phyloP scores from a whole-genome alignment of 1,140 invertebrate species.

The Sycobia sp. region DNA sequence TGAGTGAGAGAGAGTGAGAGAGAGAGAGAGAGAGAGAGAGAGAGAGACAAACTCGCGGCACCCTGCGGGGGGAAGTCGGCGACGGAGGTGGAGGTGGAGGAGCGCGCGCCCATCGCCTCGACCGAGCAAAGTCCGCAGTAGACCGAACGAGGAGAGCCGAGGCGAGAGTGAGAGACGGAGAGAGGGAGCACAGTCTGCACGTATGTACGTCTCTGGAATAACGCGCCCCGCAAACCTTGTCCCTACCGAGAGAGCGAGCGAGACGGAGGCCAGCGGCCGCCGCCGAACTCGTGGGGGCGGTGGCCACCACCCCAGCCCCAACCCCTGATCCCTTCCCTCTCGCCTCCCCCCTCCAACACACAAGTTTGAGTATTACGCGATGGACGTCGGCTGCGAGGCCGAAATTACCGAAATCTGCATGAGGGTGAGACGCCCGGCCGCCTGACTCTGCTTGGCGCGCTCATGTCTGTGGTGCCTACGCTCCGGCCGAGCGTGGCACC shows the following conservation, averaged over 20 bases:
- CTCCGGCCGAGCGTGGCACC: conserved; percentile 15
- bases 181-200: no score
- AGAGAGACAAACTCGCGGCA: neutral
- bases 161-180: neutral
- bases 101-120: conserved; percentile 48
- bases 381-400: conserved; percentile 48
- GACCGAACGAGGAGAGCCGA: conserved; percentile 32
- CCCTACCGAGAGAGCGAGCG: conserved; percentile 11
- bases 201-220: no score
- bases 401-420: conserved; percentile 57
- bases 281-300: no score
- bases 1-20: neutral
- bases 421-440: conserved; percentile 13
- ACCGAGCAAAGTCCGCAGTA: conserved; percentile 54
- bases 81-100: conserved; percentile 31
- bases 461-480: conserved; percentile 35
- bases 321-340: no score
- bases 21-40: no score
- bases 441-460: neutral
- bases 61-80: conserved; percentile 8
- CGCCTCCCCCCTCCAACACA: no score
- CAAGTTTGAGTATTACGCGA: conserved; percentile 52
- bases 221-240: no score
- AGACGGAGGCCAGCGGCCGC: conserved; percentile 12
- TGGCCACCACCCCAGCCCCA: no score